These are phyloP conservation scores for Solen grandis DNA, from an alignment of 1,140 invertebrate genomes.

Conservation along the genomic window DNA sequence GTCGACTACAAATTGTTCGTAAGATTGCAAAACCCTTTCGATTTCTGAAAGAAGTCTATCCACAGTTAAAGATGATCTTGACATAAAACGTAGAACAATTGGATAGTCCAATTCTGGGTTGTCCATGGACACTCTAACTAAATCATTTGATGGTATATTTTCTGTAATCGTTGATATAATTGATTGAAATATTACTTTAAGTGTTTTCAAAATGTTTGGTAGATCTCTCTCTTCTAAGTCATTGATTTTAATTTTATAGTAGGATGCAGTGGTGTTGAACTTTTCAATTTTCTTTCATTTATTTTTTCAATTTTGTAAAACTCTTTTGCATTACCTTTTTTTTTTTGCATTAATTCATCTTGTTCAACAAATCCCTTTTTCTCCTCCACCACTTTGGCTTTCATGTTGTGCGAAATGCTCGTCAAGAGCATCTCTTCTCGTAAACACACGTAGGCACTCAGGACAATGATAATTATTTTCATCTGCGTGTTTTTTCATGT, in stretches of 20 bases:
- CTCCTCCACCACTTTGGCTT: constrained; percentile 22
- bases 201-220: neutral
- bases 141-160: constrained; percentile 28
- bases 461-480: constrained; percentile 45
- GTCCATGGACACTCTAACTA: constrained; percentile 47
- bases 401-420: constrained; percentile 17
- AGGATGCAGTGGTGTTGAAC: neutral
- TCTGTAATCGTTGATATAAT: constrained; percentile 38
- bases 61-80: constrained; percentile 32
- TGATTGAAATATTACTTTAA: neutral
- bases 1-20: constrained; percentile 57
- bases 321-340: neutral
- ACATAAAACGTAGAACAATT: constrained; percentile 48
- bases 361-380: neutral
- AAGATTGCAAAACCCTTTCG: constrained; percentile 51
- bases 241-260: neutral
- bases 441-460: constrained; percentile 40
- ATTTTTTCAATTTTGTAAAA: constrained; percentile 21
- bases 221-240: neutral
- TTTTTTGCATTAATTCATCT: too few species aligned
- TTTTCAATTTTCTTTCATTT: constrained; percentile 8
- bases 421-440: constrained; percentile 42
- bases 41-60: constrained; percentile 46
- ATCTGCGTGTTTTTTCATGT: constrained; percentile 33
- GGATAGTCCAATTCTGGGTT: constrained; percentile 53